A percentile compares a stretch with the other conserved stretches of the same genome.
These are phyloP conservation scores for Alcedo quadribrachys DNA, from an alignment of 2,797 vertebrate genomes.

Conservation along the genomic window DNA sequence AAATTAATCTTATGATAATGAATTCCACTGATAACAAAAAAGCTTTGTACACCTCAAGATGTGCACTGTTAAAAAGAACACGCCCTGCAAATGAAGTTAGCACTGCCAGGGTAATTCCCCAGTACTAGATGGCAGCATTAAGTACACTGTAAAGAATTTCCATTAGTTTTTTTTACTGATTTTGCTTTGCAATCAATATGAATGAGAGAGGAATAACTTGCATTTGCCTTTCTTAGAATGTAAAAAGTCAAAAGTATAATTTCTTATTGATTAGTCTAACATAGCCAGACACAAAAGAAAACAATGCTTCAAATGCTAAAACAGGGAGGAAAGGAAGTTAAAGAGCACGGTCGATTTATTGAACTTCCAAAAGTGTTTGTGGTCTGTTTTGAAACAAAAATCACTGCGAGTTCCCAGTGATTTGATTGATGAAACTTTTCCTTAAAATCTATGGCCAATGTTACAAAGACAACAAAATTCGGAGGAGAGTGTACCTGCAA, in stretches of 20 bases:
- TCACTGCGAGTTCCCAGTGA: neutral
- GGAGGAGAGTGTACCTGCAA: neutral
- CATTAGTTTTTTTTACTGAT: neutral
- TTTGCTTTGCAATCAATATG: constrained; percentile 63
- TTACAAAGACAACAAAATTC: neutral
- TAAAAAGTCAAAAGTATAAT: constrained; percentile 65
- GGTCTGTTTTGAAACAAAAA: neutral
- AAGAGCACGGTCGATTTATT: constrained; percentile 39
- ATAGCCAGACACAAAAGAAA: constrained; percentile 55
- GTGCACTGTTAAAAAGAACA: neutral
- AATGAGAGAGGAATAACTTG: constrained; percentile 63
- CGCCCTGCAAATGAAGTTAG: neutral
- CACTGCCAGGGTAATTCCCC: neutral
- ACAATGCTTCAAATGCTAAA: constrained; percentile 61
- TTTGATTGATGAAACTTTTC: constrained; percentile 16
- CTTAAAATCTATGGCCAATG: neutral
- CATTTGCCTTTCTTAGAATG: constrained; percentile 63
- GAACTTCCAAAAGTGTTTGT: neutral
- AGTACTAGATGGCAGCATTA: neutral
- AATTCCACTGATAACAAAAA: neutral
- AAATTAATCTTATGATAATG: neutral
- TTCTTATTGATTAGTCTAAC: constrained; percentile 74
- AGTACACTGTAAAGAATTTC: neutral
- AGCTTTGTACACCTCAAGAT: neutral
- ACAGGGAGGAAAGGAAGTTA: constrained; percentile 54